Conservation (phyloP, 92 coral and sea anemone genomes). For the Anthopleura xanthogrammica region DNA sequence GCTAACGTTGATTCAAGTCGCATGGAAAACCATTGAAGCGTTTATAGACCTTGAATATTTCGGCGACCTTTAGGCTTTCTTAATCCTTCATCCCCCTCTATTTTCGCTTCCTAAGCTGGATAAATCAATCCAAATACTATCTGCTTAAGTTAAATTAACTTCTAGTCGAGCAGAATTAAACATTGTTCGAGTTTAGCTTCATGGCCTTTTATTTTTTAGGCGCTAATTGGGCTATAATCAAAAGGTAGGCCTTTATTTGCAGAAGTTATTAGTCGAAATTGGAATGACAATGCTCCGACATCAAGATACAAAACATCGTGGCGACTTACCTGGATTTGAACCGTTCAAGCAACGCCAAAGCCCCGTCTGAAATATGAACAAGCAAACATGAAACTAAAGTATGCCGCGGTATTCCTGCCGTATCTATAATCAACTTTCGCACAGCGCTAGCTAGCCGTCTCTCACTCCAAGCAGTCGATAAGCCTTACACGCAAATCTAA, state of each 20-base stretch:
- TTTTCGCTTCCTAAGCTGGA: slow-evolving; percentile 44
- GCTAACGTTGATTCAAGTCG: slow-evolving; percentile 26
- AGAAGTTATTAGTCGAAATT: slow-evolving; percentile 98
- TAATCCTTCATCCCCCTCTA: slow-evolving; percentile 38
- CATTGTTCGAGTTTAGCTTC: slow-evolving; percentile 41
- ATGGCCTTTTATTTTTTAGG: slow-evolving; percentile 57
- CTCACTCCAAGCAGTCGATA: slow-evolving; percentile 22
- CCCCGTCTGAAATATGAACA: slow-evolving; percentile 61
- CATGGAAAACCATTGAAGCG: slow-evolving; percentile 46
- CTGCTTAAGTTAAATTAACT: slow-evolving; percentile 14
- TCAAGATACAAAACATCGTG: slow-evolving; percentile 43
- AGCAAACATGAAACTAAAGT: slow-evolving; percentile 32
- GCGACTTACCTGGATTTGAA: slow-evolving; percentile 74
- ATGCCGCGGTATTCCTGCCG: slow-evolving; percentile 26
- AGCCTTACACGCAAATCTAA: slow-evolving; percentile 36
- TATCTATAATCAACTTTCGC: slow-evolving; percentile 17
- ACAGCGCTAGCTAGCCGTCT: slow-evolving; percentile 33
- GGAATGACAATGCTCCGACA: slow-evolving; percentile 81
- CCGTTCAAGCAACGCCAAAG: slow-evolving; percentile 87
- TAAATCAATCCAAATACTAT: slow-evolving; percentile 34
- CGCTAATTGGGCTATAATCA: slow-evolving; percentile 99
- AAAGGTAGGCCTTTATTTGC: slow-evolving; percentile 99
- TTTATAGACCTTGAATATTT: slow-evolving; percentile 12
- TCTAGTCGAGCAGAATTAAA: slow-evolving; percentile 9
- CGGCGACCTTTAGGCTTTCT: slow-evolving; percentile 46